These are phyloP conservation scores for Lophius piscatorius DNA, from an alignment of 2,113 vertebrate genomes.

Conservation along the genomic window DNA sequence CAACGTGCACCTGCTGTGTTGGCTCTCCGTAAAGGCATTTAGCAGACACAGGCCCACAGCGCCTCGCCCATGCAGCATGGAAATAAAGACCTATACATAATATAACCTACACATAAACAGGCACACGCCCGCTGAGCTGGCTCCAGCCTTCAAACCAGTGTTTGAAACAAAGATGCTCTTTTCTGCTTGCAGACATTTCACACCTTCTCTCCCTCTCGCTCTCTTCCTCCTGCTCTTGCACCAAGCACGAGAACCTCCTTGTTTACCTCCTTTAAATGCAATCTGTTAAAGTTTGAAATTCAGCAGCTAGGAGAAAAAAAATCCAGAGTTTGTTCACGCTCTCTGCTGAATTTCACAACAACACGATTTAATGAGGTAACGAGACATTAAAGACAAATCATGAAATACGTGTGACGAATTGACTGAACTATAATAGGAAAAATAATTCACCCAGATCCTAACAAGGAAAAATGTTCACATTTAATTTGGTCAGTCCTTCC, in stretches of 20 bases:
- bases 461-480: no score
- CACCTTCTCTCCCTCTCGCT: slow-evolving; percentile 10
- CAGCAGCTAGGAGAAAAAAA: background rate
- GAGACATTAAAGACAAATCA: background rate
- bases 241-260: background rate
- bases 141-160: slow-evolving; percentile 34
- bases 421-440: no score
- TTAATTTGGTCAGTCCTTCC: no score
- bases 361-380: background rate
- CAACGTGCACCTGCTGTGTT: slow-evolving; percentile 44
- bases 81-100: background rate
- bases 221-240: background rate
- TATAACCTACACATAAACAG: slow-evolving; percentile 21
- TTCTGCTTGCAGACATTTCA: slow-evolving; percentile 47
- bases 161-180: slow-evolving; percentile 60
- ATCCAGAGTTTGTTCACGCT: no score
- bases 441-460: no score
- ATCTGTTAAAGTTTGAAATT: background rate
- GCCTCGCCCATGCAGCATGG: slow-evolving; percentile 1
- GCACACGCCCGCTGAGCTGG: slow-evolving; percentile 51
- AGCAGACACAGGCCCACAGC: background rate
- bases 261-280: background rate
- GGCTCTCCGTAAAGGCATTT: slow-evolving; percentile 14
- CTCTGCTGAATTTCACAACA: background rate
- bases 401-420: background rate